phyloP scores from a whole-genome alignment of 2,113 vertebrate species.

The Ictalurus furcatus region DNA sequence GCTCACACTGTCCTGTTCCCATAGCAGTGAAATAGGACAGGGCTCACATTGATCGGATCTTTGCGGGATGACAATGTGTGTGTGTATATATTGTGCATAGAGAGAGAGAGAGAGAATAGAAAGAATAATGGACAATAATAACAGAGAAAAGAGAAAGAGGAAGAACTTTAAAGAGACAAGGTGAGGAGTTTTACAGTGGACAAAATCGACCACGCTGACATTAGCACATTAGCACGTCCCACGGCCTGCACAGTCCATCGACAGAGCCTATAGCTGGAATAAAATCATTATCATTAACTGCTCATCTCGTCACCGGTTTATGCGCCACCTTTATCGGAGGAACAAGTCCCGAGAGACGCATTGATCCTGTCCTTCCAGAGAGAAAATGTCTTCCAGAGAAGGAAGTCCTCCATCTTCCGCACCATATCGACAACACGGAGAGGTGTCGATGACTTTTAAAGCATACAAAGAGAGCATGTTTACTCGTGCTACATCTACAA shows the following conservation, averaged over 20 bases:
- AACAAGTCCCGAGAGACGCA: conserved; percentile 60
- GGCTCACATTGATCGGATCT: conserved; percentile 7
- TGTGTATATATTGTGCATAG: neutral
- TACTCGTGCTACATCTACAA: neutral
- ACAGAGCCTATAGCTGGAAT: conserved; percentile 47
- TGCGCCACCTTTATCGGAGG: conserved; percentile 70
- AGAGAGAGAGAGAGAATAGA: neutral
- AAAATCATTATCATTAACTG: conserved; percentile 56
- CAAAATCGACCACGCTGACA: conserved; percentile 30
- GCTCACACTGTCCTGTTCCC: conserved; percentile 23
- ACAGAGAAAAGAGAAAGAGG: neutral
- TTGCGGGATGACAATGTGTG: neutral
- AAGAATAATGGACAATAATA: neutral
- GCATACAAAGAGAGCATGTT: conserved; percentile 1
- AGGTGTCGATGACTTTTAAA: conserved; percentile 33
- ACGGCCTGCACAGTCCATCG: conserved; percentile 34
- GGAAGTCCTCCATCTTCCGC: conserved; percentile 69
- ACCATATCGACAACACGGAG: conserved; percentile 62
- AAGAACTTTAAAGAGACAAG: neutral
- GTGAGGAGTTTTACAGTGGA: conserved; percentile 10
- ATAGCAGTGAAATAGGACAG: conserved; percentile 19
- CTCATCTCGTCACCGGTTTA: conserved; percentile 61
- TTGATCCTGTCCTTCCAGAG: conserved; percentile 62
- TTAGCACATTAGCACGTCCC: conserved; percentile 28
- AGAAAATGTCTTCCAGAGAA: conserved; percentile 70